Conservation (phyloP, 2,888 invertebrate genomes). For the Spodoptera exigua region DNA sequence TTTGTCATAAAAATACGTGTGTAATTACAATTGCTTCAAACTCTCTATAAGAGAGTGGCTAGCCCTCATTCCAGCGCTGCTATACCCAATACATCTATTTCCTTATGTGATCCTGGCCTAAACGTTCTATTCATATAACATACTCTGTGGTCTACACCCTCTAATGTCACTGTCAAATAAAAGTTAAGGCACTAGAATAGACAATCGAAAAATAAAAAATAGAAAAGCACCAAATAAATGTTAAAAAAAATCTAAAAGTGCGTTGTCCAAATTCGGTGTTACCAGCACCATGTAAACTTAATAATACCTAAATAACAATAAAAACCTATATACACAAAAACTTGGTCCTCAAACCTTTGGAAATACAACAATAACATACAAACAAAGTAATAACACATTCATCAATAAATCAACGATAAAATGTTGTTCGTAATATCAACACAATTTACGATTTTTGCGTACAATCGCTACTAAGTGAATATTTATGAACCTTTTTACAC, state of each 20-base stretch:
- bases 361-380: conserved; percentile 47
- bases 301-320: conserved; percentile 39
- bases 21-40: no score
- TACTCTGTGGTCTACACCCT: no score
- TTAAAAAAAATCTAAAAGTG: conserved; percentile 13
- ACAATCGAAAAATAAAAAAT: conserved; percentile 35
- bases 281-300: conserved; percentile 12
- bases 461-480: conserved; percentile 24
- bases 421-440: conserved; percentile 21
- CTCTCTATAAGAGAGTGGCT: no score
- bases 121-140: no score
- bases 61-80: background rate
- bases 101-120: background rate
- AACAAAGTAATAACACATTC: conserved; percentile 16
- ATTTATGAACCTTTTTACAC: conserved; percentile 15
- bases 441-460: background rate
- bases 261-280: conserved; percentile 9
- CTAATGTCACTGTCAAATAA: conserved; percentile 42
- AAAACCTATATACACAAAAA: conserved; percentile 33
- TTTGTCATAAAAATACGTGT: no score
- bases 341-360: conserved; percentile 60
- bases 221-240: conserved; percentile 34
- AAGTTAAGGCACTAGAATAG: conserved; percentile 69
- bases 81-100: background rate
- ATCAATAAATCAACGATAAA: conserved; percentile 35